A percentile compares a stretch with the other conserved stretches of the same genome.
These are phyloP conservation scores for Notoglanidium macrostoma DNA, from an alignment of 2,797 vertebrate genomes.

Conservation along the genomic window DNA sequence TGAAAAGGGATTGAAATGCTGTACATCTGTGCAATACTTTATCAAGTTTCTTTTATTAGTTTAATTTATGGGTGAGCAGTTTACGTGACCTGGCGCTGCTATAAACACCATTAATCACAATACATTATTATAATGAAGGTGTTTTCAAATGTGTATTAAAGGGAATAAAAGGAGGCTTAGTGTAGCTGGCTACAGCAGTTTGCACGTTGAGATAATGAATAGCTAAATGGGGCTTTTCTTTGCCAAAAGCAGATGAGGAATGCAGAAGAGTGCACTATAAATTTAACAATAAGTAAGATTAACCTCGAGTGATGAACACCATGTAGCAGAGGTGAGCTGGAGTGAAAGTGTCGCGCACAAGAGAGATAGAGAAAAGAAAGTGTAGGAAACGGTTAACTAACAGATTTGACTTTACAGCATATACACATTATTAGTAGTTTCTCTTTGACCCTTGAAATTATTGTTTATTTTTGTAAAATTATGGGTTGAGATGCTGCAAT, in stretches of 20 bases:
- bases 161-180: conserved; percentile 77
- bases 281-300: conserved; percentile 71
- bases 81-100: conserved; percentile 73
- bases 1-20: conserved; percentile 73
- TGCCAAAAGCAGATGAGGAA: conserved; percentile 69
- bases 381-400: background rate
- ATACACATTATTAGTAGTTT: conserved; percentile 19
- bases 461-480: conserved; percentile 15
- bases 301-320: conserved; percentile 70
- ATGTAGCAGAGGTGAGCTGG: conserved; percentile 56
- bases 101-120: conserved; percentile 86
- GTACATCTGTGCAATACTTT: conserved; percentile 77
- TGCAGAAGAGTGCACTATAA: conserved; percentile 66
- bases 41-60: conserved; percentile 79
- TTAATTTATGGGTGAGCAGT: conserved; percentile 83
- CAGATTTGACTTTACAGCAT: background rate
- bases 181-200: conserved; percentile 65
- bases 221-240: conserved; percentile 67
- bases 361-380: background rate
- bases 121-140: conserved; percentile 84
- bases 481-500: background rate
- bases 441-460: background rate
- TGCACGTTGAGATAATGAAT: conserved; percentile 75
- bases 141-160: conserved; percentile 83
- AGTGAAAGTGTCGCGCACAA: conserved; percentile 42